Percentiles rank a stretch among this genome's conserved stretches.
Evolutionary conservation across 2,113 vertebrate species (phyloP).

Genomic region (Calidris pugnax): DNA sequence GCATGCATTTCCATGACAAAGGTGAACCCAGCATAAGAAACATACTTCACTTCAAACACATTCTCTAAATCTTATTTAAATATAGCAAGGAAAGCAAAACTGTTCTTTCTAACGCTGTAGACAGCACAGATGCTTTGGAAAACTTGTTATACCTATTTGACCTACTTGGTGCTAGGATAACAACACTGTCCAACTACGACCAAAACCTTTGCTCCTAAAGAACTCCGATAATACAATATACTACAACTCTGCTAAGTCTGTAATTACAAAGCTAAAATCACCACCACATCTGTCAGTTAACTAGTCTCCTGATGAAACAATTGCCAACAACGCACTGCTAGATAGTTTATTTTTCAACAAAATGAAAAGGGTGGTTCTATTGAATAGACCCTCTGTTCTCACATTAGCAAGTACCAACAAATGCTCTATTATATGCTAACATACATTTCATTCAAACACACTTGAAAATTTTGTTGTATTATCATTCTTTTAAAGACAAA

Average conservation of each 20-base stretch:
- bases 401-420: conserved; percentile 4
- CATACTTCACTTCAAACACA: background rate
- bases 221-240: background rate
- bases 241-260: background rate
- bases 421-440: background rate
- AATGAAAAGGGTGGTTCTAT: background rate
- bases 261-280: background rate
- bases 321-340: background rate
- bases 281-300: background rate
- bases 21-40: background rate
- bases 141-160: background rate
- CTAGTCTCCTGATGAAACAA: background rate
- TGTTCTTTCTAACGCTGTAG: background rate
- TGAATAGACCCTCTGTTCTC: conserved; percentile 2
- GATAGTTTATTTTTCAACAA: conserved; percentile 5
- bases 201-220: background rate
- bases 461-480: conserved; percentile 20
- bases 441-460: background rate
- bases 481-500: conserved; percentile 14
- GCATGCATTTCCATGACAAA: conserved; percentile 45
- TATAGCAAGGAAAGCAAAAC: background rate
- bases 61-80: background rate
- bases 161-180: background rate
- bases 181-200: background rate
- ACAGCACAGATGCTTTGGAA: background rate